Conservation (phyloP, 2,888 invertebrate species). For the Dexiosoma caninum region DNA sequence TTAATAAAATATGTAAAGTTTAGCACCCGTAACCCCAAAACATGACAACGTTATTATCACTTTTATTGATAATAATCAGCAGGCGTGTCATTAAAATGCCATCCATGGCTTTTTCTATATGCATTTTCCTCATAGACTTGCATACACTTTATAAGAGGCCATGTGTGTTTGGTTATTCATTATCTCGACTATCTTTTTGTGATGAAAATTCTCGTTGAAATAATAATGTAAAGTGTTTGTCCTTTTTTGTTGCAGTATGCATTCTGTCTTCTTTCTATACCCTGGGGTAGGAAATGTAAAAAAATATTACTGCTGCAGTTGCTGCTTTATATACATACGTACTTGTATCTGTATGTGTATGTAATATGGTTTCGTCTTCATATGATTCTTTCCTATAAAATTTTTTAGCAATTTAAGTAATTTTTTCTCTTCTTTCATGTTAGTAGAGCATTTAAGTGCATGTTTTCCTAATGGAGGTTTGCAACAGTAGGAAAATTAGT, state of each 20-base stretch:
- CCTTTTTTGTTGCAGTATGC: neutral
- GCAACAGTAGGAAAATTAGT: neutral
- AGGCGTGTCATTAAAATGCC: constrained; percentile 36
- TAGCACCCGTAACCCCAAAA: constrained; percentile 39
- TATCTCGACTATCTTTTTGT: constrained; percentile 7
- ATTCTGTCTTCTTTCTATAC: neutral
- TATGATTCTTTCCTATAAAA: neutral
- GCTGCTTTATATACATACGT: neutral
- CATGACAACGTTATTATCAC: constrained; percentile 56
- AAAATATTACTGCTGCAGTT: constrained; percentile 8
- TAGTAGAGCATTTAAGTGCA: neutral
- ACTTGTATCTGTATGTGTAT: neutral
- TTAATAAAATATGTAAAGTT: constrained; percentile 43
- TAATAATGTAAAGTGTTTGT: constrained; percentile 29
- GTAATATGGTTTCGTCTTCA: neutral
- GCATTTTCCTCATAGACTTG: neutral
- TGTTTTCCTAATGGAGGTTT: neutral
- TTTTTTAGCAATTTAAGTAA: neutral
- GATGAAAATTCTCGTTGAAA: constrained; percentile 16
- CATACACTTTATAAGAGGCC: neutral
- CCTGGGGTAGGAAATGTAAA: neutral
- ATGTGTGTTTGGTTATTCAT: constrained; percentile 1
- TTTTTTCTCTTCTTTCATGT: neutral
- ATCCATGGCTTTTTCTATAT: constrained; percentile 26
- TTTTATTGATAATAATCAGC: constrained; percentile 55